Conservation (phyloP, 2,797 vertebrate genomes). For the Tiaroga cobitis region DNA sequence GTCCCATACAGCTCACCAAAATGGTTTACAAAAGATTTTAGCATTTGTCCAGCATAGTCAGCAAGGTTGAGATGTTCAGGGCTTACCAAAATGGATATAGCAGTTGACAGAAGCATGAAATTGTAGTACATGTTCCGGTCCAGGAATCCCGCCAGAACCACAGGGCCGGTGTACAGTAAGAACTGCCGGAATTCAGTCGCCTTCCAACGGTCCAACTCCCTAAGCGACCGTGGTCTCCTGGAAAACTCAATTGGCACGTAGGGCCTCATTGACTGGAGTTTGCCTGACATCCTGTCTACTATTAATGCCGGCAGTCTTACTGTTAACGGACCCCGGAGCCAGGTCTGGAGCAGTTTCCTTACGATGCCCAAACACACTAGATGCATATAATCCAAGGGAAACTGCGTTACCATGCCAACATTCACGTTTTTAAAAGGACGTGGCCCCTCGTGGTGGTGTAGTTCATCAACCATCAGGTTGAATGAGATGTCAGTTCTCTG, state of each 20-base stretch:
- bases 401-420: background rate
- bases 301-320: background rate
- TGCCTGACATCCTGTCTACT: conserved; percentile 3
- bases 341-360: background rate
- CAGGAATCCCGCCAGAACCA: conserved; percentile 37
- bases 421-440: background rate
- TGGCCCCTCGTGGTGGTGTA: background rate
- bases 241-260: background rate
- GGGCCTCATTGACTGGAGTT: conserved; percentile 9
- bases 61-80: background rate
- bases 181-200: conserved; percentile 17
- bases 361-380: background rate
- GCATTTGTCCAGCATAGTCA: conserved; percentile 9
- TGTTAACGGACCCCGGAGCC: background rate
- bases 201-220: conserved; percentile 31
- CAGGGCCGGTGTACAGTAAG: conserved; percentile 5
- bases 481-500: no score
- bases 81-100: conserved; percentile 9
- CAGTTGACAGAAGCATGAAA: conserved; percentile 26
- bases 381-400: conserved; percentile 31
- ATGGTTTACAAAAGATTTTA: conserved; percentile 12
- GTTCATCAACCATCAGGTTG: no score
- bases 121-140: conserved; percentile 21
- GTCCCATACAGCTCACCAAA: conserved; percentile 20
- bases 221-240: background rate